These are phyloP conservation scores for Actinostola sp. DNA, from an alignment of 92 coral and sea anemone genomes.

Conservation along the genomic window DNA sequence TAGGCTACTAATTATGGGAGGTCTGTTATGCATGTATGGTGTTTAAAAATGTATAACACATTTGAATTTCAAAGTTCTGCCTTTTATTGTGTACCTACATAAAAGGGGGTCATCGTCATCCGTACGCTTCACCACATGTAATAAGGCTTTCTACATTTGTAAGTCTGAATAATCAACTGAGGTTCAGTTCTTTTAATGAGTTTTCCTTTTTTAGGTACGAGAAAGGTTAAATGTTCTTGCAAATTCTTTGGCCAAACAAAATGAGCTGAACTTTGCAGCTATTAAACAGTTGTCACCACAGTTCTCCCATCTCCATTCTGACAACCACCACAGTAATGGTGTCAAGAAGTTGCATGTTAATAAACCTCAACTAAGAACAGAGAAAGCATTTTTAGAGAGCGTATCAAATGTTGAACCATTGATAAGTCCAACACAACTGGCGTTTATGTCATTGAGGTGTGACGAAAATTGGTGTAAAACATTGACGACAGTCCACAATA, in stretches of 20 bases:
- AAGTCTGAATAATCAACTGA: too few species aligned
- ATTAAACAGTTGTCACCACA: background rate
- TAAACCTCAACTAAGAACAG: background rate
- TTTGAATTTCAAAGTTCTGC: too few species aligned
- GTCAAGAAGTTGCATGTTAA: background rate
- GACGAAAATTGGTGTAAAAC: constrained; percentile 30
- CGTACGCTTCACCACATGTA: too few species aligned
- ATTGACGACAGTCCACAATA: constrained; percentile 2
- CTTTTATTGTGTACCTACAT: too few species aligned
- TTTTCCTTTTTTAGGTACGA: background rate
- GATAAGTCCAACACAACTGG: constrained; percentile 33
- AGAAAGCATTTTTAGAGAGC: background rate
- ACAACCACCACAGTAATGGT: background rate
- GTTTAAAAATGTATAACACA: too few species aligned
- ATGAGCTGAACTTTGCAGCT: background rate
- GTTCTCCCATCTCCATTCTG: background rate
- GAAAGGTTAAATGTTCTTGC: constrained; percentile 1
- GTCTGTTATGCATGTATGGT: too few species aligned
- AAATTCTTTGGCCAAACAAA: background rate
- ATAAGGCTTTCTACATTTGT: too few species aligned
- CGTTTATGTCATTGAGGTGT: constrained; percentile 32
- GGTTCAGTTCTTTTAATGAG: background rate
- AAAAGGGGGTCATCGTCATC: too few species aligned
- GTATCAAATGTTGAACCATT: constrained; percentile 23
- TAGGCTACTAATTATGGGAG: too few species aligned